A percentile compares a stretch with the other conserved stretches of the same genome.
These are phyloP conservation scores for Tetragnatha versicolor DNA, from an alignment of 1,140 invertebrate species.

Conservation along the genomic window DNA sequence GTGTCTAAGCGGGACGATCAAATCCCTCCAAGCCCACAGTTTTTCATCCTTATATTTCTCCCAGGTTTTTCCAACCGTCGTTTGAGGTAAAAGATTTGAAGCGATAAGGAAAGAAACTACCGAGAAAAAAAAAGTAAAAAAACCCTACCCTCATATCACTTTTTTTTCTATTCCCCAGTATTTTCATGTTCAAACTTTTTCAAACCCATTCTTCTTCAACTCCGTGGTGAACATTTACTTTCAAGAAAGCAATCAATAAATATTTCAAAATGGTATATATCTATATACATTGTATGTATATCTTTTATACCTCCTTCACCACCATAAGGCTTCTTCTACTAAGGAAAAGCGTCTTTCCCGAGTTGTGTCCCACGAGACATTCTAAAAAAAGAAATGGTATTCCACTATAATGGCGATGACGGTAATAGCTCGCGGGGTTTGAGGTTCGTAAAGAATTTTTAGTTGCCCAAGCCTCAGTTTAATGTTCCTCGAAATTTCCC, in stretches of 20 bases:
- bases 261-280: slow-evolving; percentile 8
- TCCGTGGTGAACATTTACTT: slow-evolving; percentile 8
- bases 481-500: slow-evolving; percentile 8
- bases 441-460: slow-evolving; percentile 7
- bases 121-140: not conserved
- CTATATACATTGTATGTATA: not conserved
- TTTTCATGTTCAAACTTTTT: slow-evolving; percentile 21
- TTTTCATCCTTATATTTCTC: not conserved
- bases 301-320: too few species aligned
- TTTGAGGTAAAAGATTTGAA: not conserved
- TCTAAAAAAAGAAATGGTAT: slow-evolving; percentile 6
- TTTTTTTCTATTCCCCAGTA: not conserved
- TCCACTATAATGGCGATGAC: slow-evolving; percentile 4
- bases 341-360: too few species aligned
- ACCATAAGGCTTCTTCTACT: too few species aligned
- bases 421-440: not conserved
- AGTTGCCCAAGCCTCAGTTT: not conserved
- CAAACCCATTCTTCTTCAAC: slow-evolving; percentile 2
- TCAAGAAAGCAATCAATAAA: slow-evolving; percentile 23
- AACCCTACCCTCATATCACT: not conserved
- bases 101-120: not conserved
- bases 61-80: not conserved
- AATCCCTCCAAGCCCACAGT: not conserved
- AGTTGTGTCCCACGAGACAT: too few species aligned
- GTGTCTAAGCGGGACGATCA: not conserved